Percentiles rank a stretch among this genome's conserved stretches.
These are phyloP conservation scores for Momotus momota DNA, from an alignment of 2,797 vertebrate species.

Conservation along the genomic window DNA sequence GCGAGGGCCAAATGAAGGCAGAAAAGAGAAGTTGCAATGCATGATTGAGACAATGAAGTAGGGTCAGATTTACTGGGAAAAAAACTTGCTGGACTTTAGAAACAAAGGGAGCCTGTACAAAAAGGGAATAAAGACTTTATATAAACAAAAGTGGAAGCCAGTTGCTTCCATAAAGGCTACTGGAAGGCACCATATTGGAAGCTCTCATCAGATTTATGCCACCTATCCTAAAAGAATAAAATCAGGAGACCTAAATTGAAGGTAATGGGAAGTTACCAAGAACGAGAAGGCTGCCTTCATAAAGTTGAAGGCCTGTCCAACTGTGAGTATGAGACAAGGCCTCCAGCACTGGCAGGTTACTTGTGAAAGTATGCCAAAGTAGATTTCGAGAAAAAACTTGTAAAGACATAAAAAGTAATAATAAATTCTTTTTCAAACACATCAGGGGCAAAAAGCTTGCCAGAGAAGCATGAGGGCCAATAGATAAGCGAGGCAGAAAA, in stretches of 20 bases:
- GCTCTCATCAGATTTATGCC: not conserved
- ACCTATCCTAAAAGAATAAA: not conserved
- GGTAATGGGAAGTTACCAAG: not conserved
- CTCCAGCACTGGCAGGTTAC: not conserved
- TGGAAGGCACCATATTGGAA: not conserved
- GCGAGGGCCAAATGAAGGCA: not conserved
- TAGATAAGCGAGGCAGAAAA: conserved; percentile 45
- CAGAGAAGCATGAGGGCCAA: conserved; percentile 46
- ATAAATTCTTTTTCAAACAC: conserved; percentile 55
- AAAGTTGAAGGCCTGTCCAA: not conserved
- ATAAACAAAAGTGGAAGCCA: not conserved
- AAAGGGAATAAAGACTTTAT: not conserved
- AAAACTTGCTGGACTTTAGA: not conserved
- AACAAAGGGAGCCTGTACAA: not conserved
- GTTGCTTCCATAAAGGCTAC: not conserved
- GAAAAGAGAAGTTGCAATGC: not conserved
- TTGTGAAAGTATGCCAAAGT: not conserved
- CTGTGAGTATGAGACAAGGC: not conserved
- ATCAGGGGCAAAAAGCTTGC: conserved; percentile 35
- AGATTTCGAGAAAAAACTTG: not conserved
- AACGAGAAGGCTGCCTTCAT: not conserved
- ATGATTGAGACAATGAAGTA: not conserved
- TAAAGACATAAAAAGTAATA: conserved; percentile 17
- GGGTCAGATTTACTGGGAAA: not conserved
- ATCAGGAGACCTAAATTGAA: not conserved